Evolutionary conservation across 2,113 vertebrate genomes (phyloP).

Genomic region (Sisor rabdophorus): DNA sequence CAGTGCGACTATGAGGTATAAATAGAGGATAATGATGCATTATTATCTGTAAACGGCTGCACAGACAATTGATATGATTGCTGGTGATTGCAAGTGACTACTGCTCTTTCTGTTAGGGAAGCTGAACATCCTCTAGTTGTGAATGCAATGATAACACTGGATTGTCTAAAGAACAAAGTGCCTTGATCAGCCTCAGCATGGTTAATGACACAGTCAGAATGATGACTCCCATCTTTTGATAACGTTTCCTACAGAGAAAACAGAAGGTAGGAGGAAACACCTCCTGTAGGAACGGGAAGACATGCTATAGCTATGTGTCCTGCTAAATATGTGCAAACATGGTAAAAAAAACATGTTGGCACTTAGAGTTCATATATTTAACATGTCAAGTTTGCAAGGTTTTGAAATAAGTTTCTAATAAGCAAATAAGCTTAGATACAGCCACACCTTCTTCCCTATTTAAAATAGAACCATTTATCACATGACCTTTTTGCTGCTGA

Average conservation of each 20-base stretch:
- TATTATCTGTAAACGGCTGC: slow-evolving; percentile 38
- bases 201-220: slow-evolving; percentile 35
- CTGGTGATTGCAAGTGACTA: slow-evolving; percentile 45
- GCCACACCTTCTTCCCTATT: slow-evolving; percentile 30
- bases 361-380: too few species aligned
- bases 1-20: slow-evolving; percentile 30
- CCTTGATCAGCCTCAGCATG: slow-evolving; percentile 38
- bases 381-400: background rate
- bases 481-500: slow-evolving; percentile 44
- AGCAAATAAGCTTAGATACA: slow-evolving; percentile 32
- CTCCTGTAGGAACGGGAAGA: slow-evolving; percentile 20
- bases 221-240: slow-evolving; percentile 7
- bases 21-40: slow-evolving; percentile 50
- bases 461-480: slow-evolving; percentile 42
- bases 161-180: slow-evolving; percentile 42
- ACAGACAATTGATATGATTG: slow-evolving; percentile 52
- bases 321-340: slow-evolving; percentile 16
- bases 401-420: slow-evolving; percentile 37
- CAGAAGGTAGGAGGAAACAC: slow-evolving; percentile 28
- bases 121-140: slow-evolving; percentile 32
- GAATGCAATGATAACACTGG: slow-evolving; percentile 39
- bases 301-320: background rate
- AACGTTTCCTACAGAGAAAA: slow-evolving; percentile 29
- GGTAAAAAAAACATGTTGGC: background rate
- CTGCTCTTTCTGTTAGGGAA: slow-evolving; percentile 39